Evolutionary conservation across 2,797 vertebrate genomes (phyloP).

Genomic region (Gambusia yucatana): DNA sequence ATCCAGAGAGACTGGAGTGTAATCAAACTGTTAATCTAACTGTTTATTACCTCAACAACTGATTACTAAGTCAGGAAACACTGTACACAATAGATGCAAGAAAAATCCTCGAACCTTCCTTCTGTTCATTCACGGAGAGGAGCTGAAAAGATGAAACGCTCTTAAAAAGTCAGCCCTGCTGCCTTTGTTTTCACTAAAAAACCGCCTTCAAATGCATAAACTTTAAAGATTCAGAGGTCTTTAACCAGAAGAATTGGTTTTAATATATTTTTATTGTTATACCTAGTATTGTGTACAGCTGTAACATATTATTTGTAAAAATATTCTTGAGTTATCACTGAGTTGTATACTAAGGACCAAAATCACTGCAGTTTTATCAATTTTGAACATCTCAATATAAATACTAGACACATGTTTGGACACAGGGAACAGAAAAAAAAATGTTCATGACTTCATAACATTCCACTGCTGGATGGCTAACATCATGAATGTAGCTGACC

Average conservation of each 20-base stretch:
- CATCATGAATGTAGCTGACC: background rate
- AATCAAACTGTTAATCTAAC: slow-evolving; percentile 31
- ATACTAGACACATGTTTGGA: background rate
- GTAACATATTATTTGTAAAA: background rate
- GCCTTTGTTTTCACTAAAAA: slow-evolving; percentile 11
- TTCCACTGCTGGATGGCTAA: background rate
- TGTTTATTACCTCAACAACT: slow-evolving; percentile 43
- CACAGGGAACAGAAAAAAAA: background rate
- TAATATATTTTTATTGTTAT: background rate
- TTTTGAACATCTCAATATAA: background rate
- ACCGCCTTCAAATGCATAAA: slow-evolving; percentile 9
- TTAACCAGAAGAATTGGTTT: slow-evolving; percentile 2
- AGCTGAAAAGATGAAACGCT: slow-evolving; percentile 31
- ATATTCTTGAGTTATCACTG: background rate
- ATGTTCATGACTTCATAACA: background rate
- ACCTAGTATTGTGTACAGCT: background rate
- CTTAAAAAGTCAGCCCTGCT: slow-evolving; percentile 39
- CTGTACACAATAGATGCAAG: slow-evolving; percentile 21
- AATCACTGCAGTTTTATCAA: background rate
- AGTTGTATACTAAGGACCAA: background rate
- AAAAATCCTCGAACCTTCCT: slow-evolving; percentile 53
- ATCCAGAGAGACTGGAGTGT: background rate
- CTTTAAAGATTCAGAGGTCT: slow-evolving; percentile 4
- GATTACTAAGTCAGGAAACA: slow-evolving; percentile 43
- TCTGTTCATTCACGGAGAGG: slow-evolving; percentile 37